Percentiles rank a stretch among this genome's conserved stretches.
These are phyloP conservation scores for Cranoglanis bouderius DNA, from an alignment of 2,113 vertebrate species.

Conservation along the genomic window DNA sequence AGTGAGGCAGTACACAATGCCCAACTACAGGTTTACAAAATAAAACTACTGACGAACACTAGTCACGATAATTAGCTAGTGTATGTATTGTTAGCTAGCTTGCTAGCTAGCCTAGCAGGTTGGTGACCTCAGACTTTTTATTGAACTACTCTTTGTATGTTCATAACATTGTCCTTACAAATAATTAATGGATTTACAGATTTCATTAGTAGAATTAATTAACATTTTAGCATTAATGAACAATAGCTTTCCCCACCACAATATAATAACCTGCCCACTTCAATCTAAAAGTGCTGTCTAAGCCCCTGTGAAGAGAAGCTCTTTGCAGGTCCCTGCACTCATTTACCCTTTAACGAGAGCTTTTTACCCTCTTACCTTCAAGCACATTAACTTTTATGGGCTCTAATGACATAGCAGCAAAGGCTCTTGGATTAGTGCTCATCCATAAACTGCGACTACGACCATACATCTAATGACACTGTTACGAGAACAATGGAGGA, in stretches of 20 bases:
- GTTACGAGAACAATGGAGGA: constrained; percentile 4
- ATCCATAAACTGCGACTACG: constrained; percentile 69
- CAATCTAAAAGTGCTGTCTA: neutral
- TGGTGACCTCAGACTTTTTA: neutral
- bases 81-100: neutral
- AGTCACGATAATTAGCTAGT: neutral
- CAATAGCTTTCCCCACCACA: neutral
- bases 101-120: neutral
- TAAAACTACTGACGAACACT: neutral
- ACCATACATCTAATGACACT: constrained; percentile 21
- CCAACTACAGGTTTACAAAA: neutral
- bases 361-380: constrained; percentile 54
- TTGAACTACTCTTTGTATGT: neutral
- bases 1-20: neutral
- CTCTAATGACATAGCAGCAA: constrained; percentile 65
- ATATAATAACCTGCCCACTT: neutral
- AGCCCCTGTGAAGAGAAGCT: constrained; percentile 29
- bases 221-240: neutral
- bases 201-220: constrained; percentile 9
- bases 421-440: constrained; percentile 68
- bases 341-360: constrained; percentile 67
- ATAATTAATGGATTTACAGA: neutral
- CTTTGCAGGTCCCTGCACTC: constrained; percentile 64
- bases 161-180: neutral
- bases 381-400: constrained; percentile 66